Percentiles rank a stretch among this genome's conserved stretches.
Evolutionary conservation across 2,888 invertebrate species (phyloP).

Genomic region (Muschampia plurimacula): DNA sequence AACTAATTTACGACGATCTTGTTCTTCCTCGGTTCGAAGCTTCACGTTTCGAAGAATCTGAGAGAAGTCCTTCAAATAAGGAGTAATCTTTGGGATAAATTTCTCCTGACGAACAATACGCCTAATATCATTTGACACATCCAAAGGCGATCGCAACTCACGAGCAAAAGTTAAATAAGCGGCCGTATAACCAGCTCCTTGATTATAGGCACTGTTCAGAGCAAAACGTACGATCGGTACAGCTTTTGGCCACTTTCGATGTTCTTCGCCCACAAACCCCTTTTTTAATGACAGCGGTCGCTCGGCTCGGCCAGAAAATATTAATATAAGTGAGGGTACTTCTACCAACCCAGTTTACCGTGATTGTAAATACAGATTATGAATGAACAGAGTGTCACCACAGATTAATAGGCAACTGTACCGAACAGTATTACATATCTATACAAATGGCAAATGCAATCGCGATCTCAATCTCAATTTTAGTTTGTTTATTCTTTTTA

Average conservation of each 20-base stretch:
- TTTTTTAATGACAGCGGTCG: no score
- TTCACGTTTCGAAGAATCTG: neutral
- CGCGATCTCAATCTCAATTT: no score
- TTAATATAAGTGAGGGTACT: no score
- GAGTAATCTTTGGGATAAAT: neutral
- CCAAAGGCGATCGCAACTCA: neutral
- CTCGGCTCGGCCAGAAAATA: no score
- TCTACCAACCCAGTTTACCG: no score
- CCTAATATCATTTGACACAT: neutral
- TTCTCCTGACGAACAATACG: neutral
- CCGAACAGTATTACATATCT: no score
- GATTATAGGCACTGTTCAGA: neutral
- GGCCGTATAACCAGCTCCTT: neutral
- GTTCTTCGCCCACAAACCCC: neutral
- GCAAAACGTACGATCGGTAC: neutral
- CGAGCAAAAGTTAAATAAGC: neutral
- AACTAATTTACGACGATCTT: neutral
- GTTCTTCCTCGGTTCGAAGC: neutral
- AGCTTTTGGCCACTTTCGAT: neutral
- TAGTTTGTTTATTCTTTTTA: no score
- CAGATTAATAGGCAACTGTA: no score
- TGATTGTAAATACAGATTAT: no score
- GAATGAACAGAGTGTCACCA: no score
- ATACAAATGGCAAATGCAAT: no score
- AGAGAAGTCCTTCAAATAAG: neutral